Evolutionary conservation across 2,797 vertebrate species (phyloP).

Genomic region (Lagodon rhomboides): DNA sequence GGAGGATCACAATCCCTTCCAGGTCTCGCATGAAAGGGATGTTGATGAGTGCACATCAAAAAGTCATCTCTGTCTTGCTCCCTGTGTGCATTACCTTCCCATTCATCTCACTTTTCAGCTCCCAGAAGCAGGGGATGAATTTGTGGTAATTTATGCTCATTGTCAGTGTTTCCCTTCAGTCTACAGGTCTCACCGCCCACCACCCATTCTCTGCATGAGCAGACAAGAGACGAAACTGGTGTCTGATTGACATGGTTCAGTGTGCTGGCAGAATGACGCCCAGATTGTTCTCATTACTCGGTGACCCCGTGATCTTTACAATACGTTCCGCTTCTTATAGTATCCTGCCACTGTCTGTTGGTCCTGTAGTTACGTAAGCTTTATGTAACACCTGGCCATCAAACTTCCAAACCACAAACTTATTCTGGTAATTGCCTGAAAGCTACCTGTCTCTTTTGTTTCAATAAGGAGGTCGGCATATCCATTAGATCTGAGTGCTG

Average conservation of each 20-base stretch:
- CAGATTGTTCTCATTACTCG: conserved; percentile 29
- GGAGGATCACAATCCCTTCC: conserved; percentile 1
- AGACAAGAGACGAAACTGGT: background rate
- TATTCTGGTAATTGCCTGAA: conserved; percentile 25
- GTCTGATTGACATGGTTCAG: conserved; percentile 20
- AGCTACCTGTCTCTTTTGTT: background rate
- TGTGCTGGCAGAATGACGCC: background rate
- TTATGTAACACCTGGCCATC: conserved; percentile 35
- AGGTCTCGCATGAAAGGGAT: conserved; percentile 12
- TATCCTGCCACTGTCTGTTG: conserved; percentile 22
- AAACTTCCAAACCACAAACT: background rate
- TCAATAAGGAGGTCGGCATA: background rate
- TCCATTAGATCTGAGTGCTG: conserved; percentile 20
- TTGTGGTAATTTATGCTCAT: conserved; percentile 11
- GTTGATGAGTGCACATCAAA: conserved; percentile 38
- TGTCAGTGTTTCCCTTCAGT: background rate
- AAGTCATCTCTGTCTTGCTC: conserved; percentile 8
- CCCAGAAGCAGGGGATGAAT: background rate
- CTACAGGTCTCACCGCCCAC: background rate
- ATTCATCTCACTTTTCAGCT: conserved; percentile 7
- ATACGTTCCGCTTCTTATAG: conserved; percentile 23
- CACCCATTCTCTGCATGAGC: background rate
- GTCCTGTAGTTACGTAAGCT: conserved; percentile 39
- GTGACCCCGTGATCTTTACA: conserved; percentile 6
- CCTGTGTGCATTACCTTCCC: background rate